These are phyloP conservation scores for Megalonaias nervosa DNA, from an alignment of 1,140 invertebrate species.

Conservation along the genomic window DNA sequence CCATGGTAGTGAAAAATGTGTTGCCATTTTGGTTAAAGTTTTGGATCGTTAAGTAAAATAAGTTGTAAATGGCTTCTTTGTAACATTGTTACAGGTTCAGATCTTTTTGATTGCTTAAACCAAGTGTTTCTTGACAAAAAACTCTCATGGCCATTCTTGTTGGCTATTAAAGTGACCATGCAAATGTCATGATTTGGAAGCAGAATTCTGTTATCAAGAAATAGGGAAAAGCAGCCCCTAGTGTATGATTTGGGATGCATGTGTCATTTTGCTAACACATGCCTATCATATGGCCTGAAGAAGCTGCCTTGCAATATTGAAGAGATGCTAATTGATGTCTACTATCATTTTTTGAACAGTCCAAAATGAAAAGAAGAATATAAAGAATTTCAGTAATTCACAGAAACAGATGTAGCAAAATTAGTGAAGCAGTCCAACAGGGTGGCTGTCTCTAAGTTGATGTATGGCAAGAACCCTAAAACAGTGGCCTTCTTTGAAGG, in stretches of 20 bases:
- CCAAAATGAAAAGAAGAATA: slow-evolving; percentile 23
- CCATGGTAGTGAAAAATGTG: slow-evolving; percentile 6
- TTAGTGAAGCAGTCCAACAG: slow-evolving; percentile 39
- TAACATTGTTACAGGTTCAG: neutral
- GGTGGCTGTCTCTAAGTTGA: slow-evolving; percentile 30
- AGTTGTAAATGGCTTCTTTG: slow-evolving; percentile 10
- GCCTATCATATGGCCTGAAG: no score
- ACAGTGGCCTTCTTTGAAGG: slow-evolving; percentile 29
- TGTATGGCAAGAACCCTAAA: slow-evolving; percentile 18
- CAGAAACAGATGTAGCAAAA: slow-evolving; percentile 26
- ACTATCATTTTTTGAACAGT: slow-evolving; percentile 27
- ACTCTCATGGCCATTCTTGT: no score
- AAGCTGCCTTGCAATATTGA: no score
- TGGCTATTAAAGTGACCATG: neutral
- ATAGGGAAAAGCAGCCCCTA: no score
- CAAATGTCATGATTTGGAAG: no score
- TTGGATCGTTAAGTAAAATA: neutral
- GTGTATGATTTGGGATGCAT: no score
- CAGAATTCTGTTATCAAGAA: no score
- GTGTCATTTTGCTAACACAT: no score
- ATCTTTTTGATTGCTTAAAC: no score
- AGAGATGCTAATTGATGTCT: slow-evolving; percentile 20
- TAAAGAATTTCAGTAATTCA: slow-evolving; percentile 29
- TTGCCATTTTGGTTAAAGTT: slow-evolving; percentile 9
- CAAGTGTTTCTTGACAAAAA: no score